Evolutionary conservation across 2,113 vertebrate species (phyloP).

Genomic region (Caloenas nicobarica): DNA sequence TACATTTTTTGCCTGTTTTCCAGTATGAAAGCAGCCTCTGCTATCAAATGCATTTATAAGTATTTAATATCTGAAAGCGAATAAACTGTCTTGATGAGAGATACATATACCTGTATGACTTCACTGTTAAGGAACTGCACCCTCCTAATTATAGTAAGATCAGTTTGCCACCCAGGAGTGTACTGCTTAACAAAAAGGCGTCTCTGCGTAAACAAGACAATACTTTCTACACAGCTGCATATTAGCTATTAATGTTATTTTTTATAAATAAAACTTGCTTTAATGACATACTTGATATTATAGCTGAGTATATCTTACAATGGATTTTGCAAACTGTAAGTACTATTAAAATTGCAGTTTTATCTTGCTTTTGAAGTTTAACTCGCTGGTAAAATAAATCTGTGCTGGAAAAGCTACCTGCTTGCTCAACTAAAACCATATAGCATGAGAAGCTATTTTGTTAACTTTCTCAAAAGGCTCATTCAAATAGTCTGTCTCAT

Average conservation of each 20-base stretch:
- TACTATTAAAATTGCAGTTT: neutral
- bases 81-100: neutral
- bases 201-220: rapidly evolving
- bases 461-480: neutral
- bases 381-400: neutral
- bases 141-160: neutral
- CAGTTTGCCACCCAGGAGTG: neutral
- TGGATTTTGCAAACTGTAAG: neutral
- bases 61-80: neutral
- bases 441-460: neutral
- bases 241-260: neutral
- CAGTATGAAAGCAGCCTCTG: neutral
- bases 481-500: neutral
- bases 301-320: neutral
- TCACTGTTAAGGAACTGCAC: neutral
- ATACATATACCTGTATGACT: neutral
- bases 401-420: neutral
- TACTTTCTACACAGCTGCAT: neutral
- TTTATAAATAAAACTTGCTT: neutral
- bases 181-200: neutral
- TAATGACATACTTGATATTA: neutral
- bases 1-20: neutral
- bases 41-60: neutral
- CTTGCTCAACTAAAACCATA: neutral
- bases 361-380: neutral